These are phyloP conservation scores for Hypanus sabinus DNA, from an alignment of 2,113 vertebrate genomes.

Conservation along the genomic window DNA sequence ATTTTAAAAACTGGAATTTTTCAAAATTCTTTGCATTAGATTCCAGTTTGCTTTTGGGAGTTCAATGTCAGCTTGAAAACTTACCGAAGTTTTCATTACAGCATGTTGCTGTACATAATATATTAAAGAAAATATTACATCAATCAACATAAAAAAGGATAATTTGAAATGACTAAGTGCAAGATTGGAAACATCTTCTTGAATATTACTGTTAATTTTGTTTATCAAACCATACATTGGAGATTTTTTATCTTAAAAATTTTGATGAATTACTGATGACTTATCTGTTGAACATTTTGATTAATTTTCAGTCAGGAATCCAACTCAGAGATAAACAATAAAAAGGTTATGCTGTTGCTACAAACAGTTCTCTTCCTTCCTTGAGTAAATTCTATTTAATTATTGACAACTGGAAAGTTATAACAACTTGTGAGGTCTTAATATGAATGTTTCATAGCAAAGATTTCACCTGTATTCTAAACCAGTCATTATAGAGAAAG, in stretches of 20 bases:
- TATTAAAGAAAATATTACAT: background rate
- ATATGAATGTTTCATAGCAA: background rate
- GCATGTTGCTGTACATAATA: background rate
- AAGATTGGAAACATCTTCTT: background rate
- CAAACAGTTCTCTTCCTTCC: background rate
- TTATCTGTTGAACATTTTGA: background rate
- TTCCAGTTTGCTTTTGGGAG: background rate
- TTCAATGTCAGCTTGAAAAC: background rate
- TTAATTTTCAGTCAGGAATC: background rate
- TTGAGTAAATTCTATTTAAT: background rate
- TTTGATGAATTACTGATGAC: background rate
- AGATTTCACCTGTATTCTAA: conserved; percentile 17
- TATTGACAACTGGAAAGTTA: background rate
- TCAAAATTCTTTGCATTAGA: background rate
- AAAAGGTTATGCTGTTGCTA: background rate
- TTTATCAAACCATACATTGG: background rate
- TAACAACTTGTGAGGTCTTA: background rate
- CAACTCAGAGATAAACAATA: background rate
- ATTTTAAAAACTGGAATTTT: background rate
- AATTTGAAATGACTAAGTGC: background rate
- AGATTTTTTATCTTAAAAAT: background rate
- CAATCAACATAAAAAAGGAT: background rate
- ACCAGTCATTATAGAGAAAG: background rate
- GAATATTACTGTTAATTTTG: background rate
- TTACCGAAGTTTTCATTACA: background rate